Percentiles rank a stretch among this genome's conserved stretches.
Conservation (phyloP, 1,140 invertebrate species). For the Caligus rogercresseyi region DNA sequence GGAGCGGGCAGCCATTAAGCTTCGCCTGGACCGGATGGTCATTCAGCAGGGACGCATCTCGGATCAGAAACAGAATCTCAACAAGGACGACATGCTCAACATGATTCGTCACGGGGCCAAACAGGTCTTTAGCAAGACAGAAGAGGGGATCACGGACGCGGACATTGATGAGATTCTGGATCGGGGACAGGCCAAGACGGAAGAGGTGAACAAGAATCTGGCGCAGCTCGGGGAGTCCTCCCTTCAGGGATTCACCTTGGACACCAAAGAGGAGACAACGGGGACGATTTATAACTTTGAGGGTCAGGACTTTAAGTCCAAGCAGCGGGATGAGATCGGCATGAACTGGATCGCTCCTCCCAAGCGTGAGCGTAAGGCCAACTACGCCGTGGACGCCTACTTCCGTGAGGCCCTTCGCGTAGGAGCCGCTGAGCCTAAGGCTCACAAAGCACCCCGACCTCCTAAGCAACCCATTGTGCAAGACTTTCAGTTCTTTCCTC, state of each 20-base stretch:
- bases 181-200: constrained; percentile 76
- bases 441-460: constrained; percentile 86
- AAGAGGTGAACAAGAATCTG: constrained; percentile 77
- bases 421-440: constrained; percentile 67
- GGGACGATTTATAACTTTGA: constrained; percentile 92
- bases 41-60: constrained; percentile 89
- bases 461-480: constrained; percentile 97
- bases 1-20: constrained; percentile 89
- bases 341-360: constrained; percentile 97
- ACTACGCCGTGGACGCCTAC: constrained; percentile 97
- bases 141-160: constrained; percentile 92
- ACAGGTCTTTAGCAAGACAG: constrained; percentile 90
- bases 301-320: constrained; percentile 63
- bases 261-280: constrained; percentile 57
- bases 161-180: constrained; percentile 89
- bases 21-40: constrained; percentile 83
- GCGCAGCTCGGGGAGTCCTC: constrained; percentile 77
- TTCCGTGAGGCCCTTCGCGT: constrained; percentile 87
- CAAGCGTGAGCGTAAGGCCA: constrained; percentile 93
- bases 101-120: constrained; percentile 98
- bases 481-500: constrained; percentile 99
- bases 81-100: constrained; percentile 95
- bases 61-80: constrained; percentile 70
- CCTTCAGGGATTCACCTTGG: constrained; percentile 83
- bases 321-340: constrained; percentile 62